phyloP scores from a whole-genome alignment of 2,888 invertebrate species.

The Psococerastis gibbosa region DNA sequence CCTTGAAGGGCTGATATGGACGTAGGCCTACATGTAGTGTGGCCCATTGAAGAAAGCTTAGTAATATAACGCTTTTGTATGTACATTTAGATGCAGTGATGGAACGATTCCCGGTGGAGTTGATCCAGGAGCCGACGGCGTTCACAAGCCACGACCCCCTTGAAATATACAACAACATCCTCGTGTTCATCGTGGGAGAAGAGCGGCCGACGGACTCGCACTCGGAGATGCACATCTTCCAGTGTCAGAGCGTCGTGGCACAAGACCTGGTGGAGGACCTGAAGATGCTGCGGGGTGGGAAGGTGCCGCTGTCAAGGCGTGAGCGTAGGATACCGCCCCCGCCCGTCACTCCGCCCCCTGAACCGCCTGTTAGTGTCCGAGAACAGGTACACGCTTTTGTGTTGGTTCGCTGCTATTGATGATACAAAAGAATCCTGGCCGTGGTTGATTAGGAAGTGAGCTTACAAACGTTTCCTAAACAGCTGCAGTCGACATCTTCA shows the following conservation, averaged over 20 bases:
- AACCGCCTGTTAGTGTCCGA: slow-evolving; percentile 32
- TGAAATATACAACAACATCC: slow-evolving; percentile 96
- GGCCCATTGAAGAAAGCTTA: too few species aligned
- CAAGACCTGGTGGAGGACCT: slow-evolving; percentile 71
- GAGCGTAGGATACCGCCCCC: slow-evolving; percentile 24
- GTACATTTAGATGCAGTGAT: slow-evolving; percentile 77
- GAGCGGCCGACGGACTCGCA: slow-evolving; percentile 37
- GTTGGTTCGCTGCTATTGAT: too few species aligned
- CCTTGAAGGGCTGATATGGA: too few species aligned
- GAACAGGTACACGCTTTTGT: too few species aligned
- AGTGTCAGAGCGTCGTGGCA: slow-evolving; percentile 66
- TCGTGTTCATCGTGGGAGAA: slow-evolving; percentile 86
- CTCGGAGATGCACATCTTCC: slow-evolving; percentile 95
- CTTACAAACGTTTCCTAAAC: too few species aligned
- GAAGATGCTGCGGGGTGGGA: slow-evolving; percentile 45
- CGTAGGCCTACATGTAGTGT: too few species aligned
- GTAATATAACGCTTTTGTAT: too few species aligned
- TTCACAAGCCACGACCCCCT: slow-evolving; percentile 89
- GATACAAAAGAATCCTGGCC: too few species aligned
- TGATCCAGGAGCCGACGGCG: slow-evolving; percentile 93
- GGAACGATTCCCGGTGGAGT: slow-evolving; percentile 84
- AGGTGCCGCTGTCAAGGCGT: slow-evolving; percentile 26
- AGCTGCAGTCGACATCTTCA: too few species aligned
- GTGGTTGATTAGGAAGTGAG: too few species aligned
- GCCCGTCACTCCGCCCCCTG: slow-evolving; percentile 39